Percentiles rank a stretch among this genome's conserved stretches.
Evolutionary conservation across 2,888 invertebrate species (phyloP).

Genomic region (Caenorhabditis sp.): DNA sequence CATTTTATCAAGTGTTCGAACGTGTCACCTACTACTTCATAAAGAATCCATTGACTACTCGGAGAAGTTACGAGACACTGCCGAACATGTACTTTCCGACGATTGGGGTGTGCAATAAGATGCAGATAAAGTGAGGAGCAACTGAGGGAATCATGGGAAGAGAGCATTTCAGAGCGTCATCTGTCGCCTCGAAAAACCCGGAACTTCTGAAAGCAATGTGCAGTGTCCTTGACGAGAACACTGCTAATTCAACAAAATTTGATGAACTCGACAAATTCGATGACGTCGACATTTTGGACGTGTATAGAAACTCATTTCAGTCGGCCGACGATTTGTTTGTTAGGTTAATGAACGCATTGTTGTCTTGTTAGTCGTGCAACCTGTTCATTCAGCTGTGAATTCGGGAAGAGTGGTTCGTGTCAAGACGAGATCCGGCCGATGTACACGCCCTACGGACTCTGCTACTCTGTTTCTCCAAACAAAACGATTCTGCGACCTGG

Average conservation of each 20-base stretch:
- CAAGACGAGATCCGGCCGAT: slow-evolving; percentile 76
- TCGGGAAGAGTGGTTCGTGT: slow-evolving; percentile 76
- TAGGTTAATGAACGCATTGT: no score
- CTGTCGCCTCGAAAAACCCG: slow-evolving; percentile 70
- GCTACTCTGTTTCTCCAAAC: slow-evolving; percentile 76
- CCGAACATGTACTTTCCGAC: slow-evolving; percentile 75
- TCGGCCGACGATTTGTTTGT: slow-evolving; percentile 76
- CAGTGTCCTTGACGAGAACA: slow-evolving; percentile 68
- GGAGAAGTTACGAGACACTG: slow-evolving; percentile 75
- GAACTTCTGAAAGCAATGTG: slow-evolving; percentile 70
- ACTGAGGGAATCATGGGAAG: no score
- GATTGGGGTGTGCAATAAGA: slow-evolving; percentile 79
- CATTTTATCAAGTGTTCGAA: slow-evolving; percentile 78
- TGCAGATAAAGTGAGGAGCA: slow-evolving; percentile 78
- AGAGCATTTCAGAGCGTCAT: slow-evolving; percentile 76
- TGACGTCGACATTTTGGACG: slow-evolving; percentile 70
- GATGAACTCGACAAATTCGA: slow-evolving; percentile 71
- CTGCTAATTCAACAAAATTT: slow-evolving; percentile 60
- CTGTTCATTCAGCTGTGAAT: slow-evolving; percentile 75
- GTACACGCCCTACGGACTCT: slow-evolving; percentile 76
- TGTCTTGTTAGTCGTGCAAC: no score
- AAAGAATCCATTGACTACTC: slow-evolving; percentile 75
- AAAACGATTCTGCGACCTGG: slow-evolving; percentile 78
- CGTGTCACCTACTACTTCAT: slow-evolving; percentile 79
- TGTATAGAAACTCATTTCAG: slow-evolving; percentile 71